Percentiles rank a stretch among this genome's conserved stretches.
Evolutionary conservation across 2,888 invertebrate species (phyloP).

Genomic region (Julus scandinavius): DNA sequence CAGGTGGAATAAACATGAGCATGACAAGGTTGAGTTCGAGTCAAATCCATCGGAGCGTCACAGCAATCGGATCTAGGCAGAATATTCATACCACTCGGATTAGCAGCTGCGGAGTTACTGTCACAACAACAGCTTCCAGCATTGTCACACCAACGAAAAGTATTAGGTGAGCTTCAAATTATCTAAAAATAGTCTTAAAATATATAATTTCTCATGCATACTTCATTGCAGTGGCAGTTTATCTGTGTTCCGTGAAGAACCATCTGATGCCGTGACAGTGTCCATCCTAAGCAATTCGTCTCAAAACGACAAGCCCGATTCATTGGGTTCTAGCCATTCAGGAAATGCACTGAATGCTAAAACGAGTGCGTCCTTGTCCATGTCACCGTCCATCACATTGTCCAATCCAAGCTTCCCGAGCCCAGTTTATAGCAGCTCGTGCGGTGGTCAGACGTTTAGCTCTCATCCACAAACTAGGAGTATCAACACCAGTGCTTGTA

Average conservation of each 20-base stretch:
- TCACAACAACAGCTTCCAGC: constrained; percentile 67
- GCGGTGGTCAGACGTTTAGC: constrained; percentile 61
- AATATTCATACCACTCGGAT: constrained; percentile 64
- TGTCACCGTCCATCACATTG: constrained; percentile 55
- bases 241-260: constrained; percentile 62
- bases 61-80: constrained; percentile 60
- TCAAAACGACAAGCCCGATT: constrained; percentile 57
- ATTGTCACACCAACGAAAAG: constrained; percentile 62
- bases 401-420: constrained; percentile 56
- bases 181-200: too few species aligned
- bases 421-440: constrained; percentile 40
- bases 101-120: constrained; percentile 72
- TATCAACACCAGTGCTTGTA: constrained; percentile 43
- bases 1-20: constrained; percentile 82
- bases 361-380: constrained; percentile 51
- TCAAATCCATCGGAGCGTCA: constrained; percentile 67
- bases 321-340: constrained; percentile 56
- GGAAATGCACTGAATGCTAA: constrained; percentile 53
- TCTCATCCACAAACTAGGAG: constrained; percentile 71
- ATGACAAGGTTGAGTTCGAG: constrained; percentile 84
- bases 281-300: constrained; percentile 58
- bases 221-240: constrained; percentile 61
- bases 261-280: constrained; percentile 47
- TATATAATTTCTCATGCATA: constrained; percentile 45
- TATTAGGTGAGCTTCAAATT: constrained; percentile 60